phyloP scores from a whole-genome alignment of 2,888 invertebrate genomes.

The Dicyrtomina minuta region DNA sequence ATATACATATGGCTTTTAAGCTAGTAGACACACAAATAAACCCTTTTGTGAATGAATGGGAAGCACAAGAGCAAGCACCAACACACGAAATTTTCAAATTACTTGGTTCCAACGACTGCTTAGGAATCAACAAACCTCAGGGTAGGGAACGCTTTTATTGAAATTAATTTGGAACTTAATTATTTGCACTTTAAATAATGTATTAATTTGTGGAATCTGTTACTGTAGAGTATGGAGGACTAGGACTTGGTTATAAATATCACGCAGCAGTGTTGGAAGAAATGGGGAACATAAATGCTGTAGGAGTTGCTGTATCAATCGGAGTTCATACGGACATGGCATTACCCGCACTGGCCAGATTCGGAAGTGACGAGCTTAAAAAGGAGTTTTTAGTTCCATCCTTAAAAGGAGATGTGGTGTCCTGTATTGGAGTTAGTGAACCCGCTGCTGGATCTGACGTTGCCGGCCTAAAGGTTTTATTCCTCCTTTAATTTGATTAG shows the following conservation, averaged over 20 bases:
- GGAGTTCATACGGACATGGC: slow-evolving; percentile 62
- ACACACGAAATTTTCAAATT: slow-evolving; percentile 61
- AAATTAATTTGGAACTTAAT: no score
- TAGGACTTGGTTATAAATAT: slow-evolving; percentile 62
- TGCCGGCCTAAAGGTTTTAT: slow-evolving; percentile 56
- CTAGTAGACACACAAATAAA: slow-evolving; percentile 61
- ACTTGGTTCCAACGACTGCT: slow-evolving; percentile 60
- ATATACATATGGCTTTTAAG: no score
- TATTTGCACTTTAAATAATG: slow-evolving; percentile 12
- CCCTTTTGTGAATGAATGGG: slow-evolving; percentile 62
- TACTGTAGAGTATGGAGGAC: slow-evolving; percentile 62
- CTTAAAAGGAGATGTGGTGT: slow-evolving; percentile 59
- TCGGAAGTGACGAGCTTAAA: slow-evolving; percentile 59
- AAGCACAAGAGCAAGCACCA: slow-evolving; percentile 59
- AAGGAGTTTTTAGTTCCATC: slow-evolving; percentile 59
- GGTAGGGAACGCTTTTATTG: no score
- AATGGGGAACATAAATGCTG: slow-evolving; percentile 60
- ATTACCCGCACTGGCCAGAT: slow-evolving; percentile 60
- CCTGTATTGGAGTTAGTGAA: slow-evolving; percentile 62
- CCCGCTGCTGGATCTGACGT: slow-evolving; percentile 62
- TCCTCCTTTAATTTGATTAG: no score
- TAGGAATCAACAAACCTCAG: slow-evolving; percentile 58
- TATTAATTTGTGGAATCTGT: slow-evolving; percentile 3
- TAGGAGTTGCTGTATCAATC: slow-evolving; percentile 54
- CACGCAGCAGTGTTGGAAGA: slow-evolving; percentile 61